Base-by-base conservation (phyloP, 2,113 vertebrate genomes). In the Hypomesus transpacificus region DNA sequence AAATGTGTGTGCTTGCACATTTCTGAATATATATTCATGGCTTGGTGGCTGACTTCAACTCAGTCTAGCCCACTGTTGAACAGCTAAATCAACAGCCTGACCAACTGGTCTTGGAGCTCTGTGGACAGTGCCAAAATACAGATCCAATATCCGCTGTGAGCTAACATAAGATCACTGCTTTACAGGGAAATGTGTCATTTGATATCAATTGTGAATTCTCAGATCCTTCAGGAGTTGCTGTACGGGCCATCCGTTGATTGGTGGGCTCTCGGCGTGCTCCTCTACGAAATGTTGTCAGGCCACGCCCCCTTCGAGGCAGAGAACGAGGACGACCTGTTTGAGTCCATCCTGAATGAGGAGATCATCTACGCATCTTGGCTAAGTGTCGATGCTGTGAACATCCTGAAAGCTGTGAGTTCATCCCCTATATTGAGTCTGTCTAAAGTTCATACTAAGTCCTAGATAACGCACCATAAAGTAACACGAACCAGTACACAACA, bases 211-310 rank as follows among this genome's bases (percentile, higher is more conserved):
- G 31, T 77, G 62, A 77, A 52, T 70, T 64, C 81, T 50, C 80
- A 99, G 97, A 99, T 99, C 84, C 92, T 99, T 28, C 95, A 97
- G 85, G 97, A 99, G 87, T 94, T 98, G 95, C 89, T 94, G 13
- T 98, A 99, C 0, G 96, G 96, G n/a, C 93, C 96, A 0, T 95
- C 96, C 0, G 97, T 99, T 3, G 96, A 99, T 79, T 99, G 97
- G 97, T 99, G 97, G 97, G 96, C 97, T 0, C 96, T 98, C 73
- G 97, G 97, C 0, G 96, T 99, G 80, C 87, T 99, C 52, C 92
- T 99, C 3, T 99, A 97, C 0, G 97, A 99, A 90, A 98, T 99
- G 97, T 92, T 99, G 1, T 98, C 94, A 0, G 96, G 97, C 56
- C 97, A 98, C 0, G 96, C 96, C 0, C 96, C 97, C 51, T 98